Percentiles rank a stretch among this genome's conserved stretches.
Evolutionary conservation across 2,888 invertebrate genomes (phyloP).

Genomic region (Petrophora chlorosata): DNA sequence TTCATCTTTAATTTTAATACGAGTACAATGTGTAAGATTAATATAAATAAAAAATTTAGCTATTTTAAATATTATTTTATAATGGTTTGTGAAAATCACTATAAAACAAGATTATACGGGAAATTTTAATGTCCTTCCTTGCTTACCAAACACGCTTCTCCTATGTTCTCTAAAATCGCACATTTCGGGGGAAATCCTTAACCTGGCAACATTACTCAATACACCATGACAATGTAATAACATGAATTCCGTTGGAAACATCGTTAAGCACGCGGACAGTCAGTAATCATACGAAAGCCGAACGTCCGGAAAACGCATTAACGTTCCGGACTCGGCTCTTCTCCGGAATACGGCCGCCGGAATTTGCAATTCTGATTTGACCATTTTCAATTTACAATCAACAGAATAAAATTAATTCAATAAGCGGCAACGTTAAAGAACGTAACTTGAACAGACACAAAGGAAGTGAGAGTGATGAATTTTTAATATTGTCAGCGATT

Average conservation of each 20-base stretch:
- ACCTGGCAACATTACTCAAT: background rate
- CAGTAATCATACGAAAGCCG: constrained; percentile 49
- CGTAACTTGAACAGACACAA: constrained; percentile 58
- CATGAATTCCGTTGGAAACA: constrained; percentile 27
- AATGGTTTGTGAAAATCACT: too few species aligned
- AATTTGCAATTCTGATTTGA: constrained; percentile 73
- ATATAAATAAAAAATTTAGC: too few species aligned
- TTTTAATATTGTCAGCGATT: constrained; percentile 50
- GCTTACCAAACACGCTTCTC: too few species aligned
- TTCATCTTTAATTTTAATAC: too few species aligned
- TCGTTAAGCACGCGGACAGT: constrained; percentile 37
- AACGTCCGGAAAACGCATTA: constrained; percentile 36
- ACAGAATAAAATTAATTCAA: constrained; percentile 76
- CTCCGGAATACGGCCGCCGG: constrained; percentile 29
- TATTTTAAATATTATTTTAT: too few species aligned
- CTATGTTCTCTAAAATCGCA: too few species aligned
- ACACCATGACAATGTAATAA: constrained; percentile 26
- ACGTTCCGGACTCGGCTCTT: constrained; percentile 31
- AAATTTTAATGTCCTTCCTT: too few species aligned
- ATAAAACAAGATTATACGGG: too few species aligned
- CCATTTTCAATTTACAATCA: constrained; percentile 78
- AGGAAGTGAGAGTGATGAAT: constrained; percentile 53
- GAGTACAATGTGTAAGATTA: too few species aligned
- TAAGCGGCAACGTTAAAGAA: constrained; percentile 61
- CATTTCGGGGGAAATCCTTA: too few species aligned